These are phyloP conservation scores for Menura novaehollandiae DNA, from an alignment of 2,113 vertebrate genomes.

Conservation along the genomic window DNA sequence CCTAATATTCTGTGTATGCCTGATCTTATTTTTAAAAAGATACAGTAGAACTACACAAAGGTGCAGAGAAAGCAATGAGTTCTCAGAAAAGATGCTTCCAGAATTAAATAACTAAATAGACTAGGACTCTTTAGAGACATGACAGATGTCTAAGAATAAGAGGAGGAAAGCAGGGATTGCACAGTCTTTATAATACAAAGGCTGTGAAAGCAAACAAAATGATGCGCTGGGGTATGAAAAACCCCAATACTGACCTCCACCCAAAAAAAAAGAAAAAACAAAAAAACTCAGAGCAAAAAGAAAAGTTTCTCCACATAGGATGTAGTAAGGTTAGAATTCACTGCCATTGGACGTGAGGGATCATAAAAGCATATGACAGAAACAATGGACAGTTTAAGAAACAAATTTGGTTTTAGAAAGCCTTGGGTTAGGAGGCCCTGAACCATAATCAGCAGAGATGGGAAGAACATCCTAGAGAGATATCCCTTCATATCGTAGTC, in stretches of 20 bases:
- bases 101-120: neutral
- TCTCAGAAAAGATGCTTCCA: neutral
- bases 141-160: neutral
- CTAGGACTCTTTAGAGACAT: neutral
- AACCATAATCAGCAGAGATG: neutral
- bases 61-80: neutral
- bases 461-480: neutral
- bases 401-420: neutral
- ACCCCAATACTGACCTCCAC: neutral
- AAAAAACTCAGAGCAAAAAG: neutral
- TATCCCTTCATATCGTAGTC: neutral
- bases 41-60: neutral
- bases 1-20: neutral
- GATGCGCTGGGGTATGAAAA: neutral
- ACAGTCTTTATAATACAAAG: neutral
- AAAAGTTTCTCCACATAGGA: neutral
- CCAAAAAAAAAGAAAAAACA: no score
- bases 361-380: neutral
- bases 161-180: neutral
- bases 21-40: neutral
- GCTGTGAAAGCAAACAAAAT: neutral
- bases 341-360: neutral
- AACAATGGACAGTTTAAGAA: neutral
- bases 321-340: neutral
- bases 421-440: neutral